Evolutionary conservation across 1,140 invertebrate species (phyloP).

Genomic region (Monomorium pharaonis): DNA sequence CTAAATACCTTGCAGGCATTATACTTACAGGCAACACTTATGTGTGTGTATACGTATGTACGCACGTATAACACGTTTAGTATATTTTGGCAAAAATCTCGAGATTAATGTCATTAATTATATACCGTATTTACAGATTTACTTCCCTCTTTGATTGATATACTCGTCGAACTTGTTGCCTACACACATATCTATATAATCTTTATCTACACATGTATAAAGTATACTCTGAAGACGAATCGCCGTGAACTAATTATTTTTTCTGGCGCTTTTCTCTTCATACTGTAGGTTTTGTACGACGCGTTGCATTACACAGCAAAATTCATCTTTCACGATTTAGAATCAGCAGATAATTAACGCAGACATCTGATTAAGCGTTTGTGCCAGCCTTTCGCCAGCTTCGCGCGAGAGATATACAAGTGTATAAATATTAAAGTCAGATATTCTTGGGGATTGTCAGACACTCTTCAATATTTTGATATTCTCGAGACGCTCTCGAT

Average conservation of each 20-base stretch:
- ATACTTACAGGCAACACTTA: slow-evolving; percentile 72
- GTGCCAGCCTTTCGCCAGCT: background rate
- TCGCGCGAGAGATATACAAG: background rate
- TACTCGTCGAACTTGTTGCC: slow-evolving; percentile 44
- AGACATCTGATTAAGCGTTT: slow-evolving; percentile 7
- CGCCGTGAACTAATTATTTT: background rate
- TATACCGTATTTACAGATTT: slow-evolving; percentile 52
- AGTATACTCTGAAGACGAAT: slow-evolving; percentile 62
- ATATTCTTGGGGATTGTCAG: slow-evolving; percentile 33
- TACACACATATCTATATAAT: slow-evolving; percentile 59
- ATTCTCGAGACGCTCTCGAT: background rate
- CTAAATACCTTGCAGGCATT: slow-evolving; percentile 68
- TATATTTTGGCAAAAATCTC: slow-evolving; percentile 46
- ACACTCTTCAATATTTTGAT: slow-evolving; percentile 4
- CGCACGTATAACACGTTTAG: slow-evolving; percentile 46
- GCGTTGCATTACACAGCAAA: background rate
- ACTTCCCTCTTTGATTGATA: slow-evolving; percentile 14
- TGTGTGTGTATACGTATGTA: background rate
- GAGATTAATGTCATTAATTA: slow-evolving; percentile 45
- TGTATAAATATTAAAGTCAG: slow-evolving; percentile 35
- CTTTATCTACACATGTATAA: slow-evolving; percentile 73
- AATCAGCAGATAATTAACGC: background rate
- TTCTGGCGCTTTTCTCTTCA: background rate
- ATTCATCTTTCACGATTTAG: background rate
- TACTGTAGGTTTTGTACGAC: background rate